A percentile compares a stretch with the other conserved stretches of the same genome.
Conservation (phyloP, 2,797 vertebrate species). For the Microctenopoma stevenorrisi region DNA sequence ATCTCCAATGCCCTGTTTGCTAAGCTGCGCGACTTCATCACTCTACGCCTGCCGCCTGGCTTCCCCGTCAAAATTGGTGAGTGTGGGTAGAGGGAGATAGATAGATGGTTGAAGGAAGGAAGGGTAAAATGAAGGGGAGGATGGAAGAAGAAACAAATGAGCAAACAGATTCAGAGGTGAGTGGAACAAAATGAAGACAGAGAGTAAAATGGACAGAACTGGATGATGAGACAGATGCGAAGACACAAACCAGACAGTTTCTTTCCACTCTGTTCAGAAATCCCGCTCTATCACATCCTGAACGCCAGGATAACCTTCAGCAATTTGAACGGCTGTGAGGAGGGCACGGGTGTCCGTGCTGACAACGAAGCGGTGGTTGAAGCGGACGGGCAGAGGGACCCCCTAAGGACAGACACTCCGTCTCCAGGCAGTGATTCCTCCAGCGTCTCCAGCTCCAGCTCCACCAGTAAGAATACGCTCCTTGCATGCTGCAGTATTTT, state of each 20-base stretch:
- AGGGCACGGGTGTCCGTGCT: conserved; percentile 74
- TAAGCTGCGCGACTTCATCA: conserved; percentile 97
- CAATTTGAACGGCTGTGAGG: conserved; percentile 96
- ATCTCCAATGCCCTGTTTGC: conserved; percentile 96
- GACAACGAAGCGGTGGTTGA: conserved; percentile 68
- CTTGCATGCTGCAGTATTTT: neutral
- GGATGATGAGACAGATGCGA: neutral
- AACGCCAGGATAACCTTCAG: conserved; percentile 97
- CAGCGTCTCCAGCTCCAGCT: conserved; percentile 97
- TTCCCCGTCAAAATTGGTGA: conserved; percentile 97
- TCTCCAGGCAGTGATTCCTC: conserved; percentile 96
- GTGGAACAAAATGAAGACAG: neutral
- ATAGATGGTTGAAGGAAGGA: conserved; percentile 10
- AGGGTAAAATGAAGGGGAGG: conserved; percentile 12
- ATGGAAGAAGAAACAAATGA: conserved; percentile 15
- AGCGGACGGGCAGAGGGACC: conserved; percentile 76
- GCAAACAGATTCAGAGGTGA: conserved; percentile 23
- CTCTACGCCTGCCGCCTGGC: conserved; percentile 92
- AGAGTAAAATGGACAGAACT: neutral
- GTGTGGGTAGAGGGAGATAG: conserved; percentile 35
- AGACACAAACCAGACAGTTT: neutral
- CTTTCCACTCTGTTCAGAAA: conserved; percentile 84
- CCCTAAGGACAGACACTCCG: conserved; percentile 88
- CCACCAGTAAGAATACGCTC: conserved; percentile 84
- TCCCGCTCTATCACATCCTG: conserved; percentile 97